Evolutionary conservation across 1,140 invertebrate genomes (phyloP).

Genomic region (Calephelis nemesis): DNA sequence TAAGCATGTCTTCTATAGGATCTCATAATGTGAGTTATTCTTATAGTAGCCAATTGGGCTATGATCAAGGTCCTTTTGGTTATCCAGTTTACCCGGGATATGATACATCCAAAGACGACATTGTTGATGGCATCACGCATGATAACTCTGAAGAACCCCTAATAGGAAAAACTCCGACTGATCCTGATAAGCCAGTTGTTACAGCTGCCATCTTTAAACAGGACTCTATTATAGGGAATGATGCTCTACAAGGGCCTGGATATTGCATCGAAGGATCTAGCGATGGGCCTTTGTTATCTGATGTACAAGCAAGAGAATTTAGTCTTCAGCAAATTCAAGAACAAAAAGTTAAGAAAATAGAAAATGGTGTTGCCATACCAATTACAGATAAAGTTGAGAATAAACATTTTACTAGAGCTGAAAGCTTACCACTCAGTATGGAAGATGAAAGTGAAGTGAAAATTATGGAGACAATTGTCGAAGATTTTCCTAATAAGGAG

Average conservation of each 20-base stretch:
- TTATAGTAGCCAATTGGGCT: slow-evolving; percentile 88
- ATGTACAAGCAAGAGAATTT: slow-evolving; percentile 73
- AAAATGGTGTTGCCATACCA: slow-evolving; percentile 65
- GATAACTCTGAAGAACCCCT: slow-evolving; percentile 71
- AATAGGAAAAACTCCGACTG: slow-evolving; percentile 72
- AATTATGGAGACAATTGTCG: slow-evolving; percentile 60
- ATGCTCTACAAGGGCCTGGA: slow-evolving; percentile 64
- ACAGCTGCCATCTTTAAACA: slow-evolving; percentile 84
- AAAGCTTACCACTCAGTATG: slow-evolving; percentile 62
- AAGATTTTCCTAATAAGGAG: slow-evolving; percentile 55
- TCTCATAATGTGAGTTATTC: slow-evolving; percentile 86
- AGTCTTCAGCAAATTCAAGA: slow-evolving; percentile 73
- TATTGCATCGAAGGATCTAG: slow-evolving; percentile 76
- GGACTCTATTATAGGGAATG: slow-evolving; percentile 76
- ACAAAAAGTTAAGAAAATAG: slow-evolving; percentile 63
- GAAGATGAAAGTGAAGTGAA: slow-evolving; percentile 50
- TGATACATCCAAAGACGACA: slow-evolving; percentile 78
- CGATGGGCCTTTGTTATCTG: slow-evolving; percentile 73
- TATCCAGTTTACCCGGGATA: slow-evolving; percentile 82
- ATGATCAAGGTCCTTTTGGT: slow-evolving; percentile 85
- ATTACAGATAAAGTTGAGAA: slow-evolving; percentile 60
- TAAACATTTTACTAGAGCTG: slow-evolving; percentile 59
- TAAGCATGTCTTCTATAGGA: slow-evolving; percentile 84
- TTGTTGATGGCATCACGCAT: slow-evolving; percentile 59
- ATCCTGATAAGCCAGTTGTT: slow-evolving; percentile 83